Evolutionary conservation across 2,888 invertebrate species (phyloP), one percentile per base, ranked within the genome.

Genomic region (Pachymerium ferrugineum): DNA sequence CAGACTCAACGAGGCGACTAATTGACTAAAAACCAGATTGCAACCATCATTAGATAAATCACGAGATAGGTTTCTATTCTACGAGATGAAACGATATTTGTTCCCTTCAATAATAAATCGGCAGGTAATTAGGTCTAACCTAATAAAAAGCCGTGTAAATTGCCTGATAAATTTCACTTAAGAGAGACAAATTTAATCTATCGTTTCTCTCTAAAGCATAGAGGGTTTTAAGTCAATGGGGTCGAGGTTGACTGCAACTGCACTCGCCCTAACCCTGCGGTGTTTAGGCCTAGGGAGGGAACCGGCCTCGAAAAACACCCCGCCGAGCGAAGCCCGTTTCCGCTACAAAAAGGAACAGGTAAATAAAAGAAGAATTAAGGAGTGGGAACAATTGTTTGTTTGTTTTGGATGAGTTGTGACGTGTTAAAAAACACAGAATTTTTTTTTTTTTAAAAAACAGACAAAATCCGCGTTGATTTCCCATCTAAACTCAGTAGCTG

Each of bases 161-260:
- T 28, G 62, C 14, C 54, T 25, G 54, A 54, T 54, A 25, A 54
- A 54, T 54, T 54, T 54, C 54, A 54, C 8, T 54, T 54, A 8
- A 28, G 54, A n/a, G n/a, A 54, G 54, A 54, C 62, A 62, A 47
- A 25, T 28, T 12, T 3, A 4, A 19, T 19, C 19, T 8, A 54
- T 54, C 62, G 10, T n/a, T n/a, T n/a, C n/a, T n/a, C n/a, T n/a
- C n/a, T n/a, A n/a, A n/a, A n/a, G n/a, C n/a, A n/a, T n/a, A n/a
- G n/a, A n/a, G n/a, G 14, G 62, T 62, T 10, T 22, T 62, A 62
- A 62, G 62, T 62, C 25, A 62, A 62, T 62, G 62, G 62, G 62
- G 62, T 62, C 62, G 62, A 62, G 62, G 62, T 62, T 62, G 62
- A 25, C 62, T 1, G 62, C 62, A 25, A 62, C 25, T 25, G 62